Percentiles rank a stretch among this genome's conserved stretches.
Conservation (phyloP, 2,113 vertebrate genomes). For the Microtus ochrogaster region DNA sequence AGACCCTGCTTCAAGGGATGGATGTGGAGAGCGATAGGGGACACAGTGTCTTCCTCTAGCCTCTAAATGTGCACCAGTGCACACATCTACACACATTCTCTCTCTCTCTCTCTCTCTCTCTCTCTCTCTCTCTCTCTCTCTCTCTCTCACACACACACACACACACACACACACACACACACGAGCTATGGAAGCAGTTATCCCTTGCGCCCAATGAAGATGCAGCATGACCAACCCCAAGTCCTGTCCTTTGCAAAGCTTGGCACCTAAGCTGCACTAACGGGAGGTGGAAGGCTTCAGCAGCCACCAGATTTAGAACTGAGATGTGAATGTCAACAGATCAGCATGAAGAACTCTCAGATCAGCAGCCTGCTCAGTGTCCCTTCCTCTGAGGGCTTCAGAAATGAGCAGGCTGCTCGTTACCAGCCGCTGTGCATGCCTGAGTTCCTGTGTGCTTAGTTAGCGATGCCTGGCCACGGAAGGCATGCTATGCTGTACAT, state of each 20-base stretch:
- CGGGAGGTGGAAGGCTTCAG: neutral
- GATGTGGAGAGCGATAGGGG: neutral
- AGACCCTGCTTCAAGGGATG: neutral
- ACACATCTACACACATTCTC: neutral
- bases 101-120: no score
- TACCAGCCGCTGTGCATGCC: neutral
- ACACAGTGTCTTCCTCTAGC: neutral
- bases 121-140: no score
- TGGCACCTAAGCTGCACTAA: neutral
- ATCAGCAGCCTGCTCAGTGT: neutral
- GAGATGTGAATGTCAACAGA: neutral
- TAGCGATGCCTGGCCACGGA: neutral
- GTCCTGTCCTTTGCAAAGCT: neutral
- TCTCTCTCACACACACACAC: no score
- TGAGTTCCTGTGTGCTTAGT: neutral
- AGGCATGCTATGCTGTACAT: neutral
- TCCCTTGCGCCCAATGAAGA: neutral
- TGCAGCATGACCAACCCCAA: neutral
- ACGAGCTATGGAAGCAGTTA: neutral
- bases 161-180: neutral
- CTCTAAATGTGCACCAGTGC: neutral
- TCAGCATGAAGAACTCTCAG: neutral
- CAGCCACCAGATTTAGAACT: neutral
- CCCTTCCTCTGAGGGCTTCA: conserved; percentile 25
- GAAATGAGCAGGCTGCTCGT: neutral